phyloP scores from a whole-genome alignment of 1,140 invertebrate species.

The Penaeus indicus region DNA sequence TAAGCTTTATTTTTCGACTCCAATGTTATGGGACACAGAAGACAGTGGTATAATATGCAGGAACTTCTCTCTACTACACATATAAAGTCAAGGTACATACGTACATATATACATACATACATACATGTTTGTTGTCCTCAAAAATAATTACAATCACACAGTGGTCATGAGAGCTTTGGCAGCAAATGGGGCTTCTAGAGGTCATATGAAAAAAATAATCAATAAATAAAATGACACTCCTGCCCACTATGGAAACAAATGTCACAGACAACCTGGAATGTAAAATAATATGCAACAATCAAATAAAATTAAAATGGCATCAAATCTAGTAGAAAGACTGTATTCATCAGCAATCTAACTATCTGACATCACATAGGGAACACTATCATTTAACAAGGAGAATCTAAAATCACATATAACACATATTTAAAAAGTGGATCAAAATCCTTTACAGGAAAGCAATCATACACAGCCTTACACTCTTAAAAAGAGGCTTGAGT shows the following conservation, averaged over 20 bases:
- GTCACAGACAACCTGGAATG: conserved; percentile 40
- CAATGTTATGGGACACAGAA: not conserved
- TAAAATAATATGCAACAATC: conserved; percentile 10
- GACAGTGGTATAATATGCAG: not conserved
- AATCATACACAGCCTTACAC: conserved; percentile 28
- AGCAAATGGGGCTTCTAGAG: conserved; percentile 40
- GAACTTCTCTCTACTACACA: not conserved
- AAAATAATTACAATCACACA: not conserved
- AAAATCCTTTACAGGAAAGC: conserved; percentile 16
- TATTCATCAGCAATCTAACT: conserved; percentile 17
- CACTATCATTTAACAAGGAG: conserved; percentile 16
- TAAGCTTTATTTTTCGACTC: not conserved
- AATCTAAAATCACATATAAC: conserved; percentile 16
- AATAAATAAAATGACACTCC: too few species aligned
- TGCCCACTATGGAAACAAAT: conserved; percentile 9
- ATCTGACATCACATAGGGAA: not conserved
- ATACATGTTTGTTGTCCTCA: not conserved
- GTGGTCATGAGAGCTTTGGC: conserved; percentile 56
- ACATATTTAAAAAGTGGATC: conserved; percentile 19
- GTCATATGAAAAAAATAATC: too few species aligned
- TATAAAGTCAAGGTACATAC: not conserved
- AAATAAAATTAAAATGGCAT: conserved; percentile 35
- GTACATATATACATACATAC: conserved; percentile 16
- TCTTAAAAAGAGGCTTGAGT: not conserved
- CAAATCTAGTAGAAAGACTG: conserved; percentile 22